Conservation (phyloP, 1,140 invertebrate species). For the Apis dorsata region DNA sequence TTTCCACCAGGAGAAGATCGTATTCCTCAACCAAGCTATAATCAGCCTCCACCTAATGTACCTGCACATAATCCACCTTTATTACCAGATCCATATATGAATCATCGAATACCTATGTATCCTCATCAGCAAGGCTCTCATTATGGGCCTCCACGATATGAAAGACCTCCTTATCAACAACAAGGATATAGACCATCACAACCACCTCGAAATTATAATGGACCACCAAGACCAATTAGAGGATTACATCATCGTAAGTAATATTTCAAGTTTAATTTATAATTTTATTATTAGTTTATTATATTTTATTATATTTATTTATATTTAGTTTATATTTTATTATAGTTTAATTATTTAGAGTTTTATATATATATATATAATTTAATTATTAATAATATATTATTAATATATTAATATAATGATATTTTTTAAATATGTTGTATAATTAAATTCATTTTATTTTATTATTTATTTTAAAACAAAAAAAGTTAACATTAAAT, state of each 20-base stretch:
- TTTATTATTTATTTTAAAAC: too few relatives aligned
- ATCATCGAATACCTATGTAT: constrained; percentile 77
- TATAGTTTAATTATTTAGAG: too few relatives aligned
- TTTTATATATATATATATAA: too few relatives aligned
- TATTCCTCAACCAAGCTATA: constrained; percentile 71
- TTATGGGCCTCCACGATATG: constrained; percentile 76
- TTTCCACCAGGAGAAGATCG: constrained; percentile 79
- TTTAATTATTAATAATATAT: too few relatives aligned
- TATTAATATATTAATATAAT: too few relatives aligned
- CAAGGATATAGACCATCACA: constrained; percentile 72
- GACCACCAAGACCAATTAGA: constrained; percentile 75
- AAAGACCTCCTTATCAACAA: constrained; percentile 74
- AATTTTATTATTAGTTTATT: too few relatives aligned
- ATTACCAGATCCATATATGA: constrained; percentile 77
- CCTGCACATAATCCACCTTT: constrained; percentile 74
- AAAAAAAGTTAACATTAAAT: too few relatives aligned
- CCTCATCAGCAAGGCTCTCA: constrained; percentile 77
- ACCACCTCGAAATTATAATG: constrained; percentile 74
- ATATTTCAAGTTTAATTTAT: not conserved
- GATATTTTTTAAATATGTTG: too few relatives aligned
- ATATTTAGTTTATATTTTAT: too few relatives aligned
- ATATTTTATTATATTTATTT: too few relatives aligned
- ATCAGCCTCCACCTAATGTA: constrained; percentile 75
- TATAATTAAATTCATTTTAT: too few relatives aligned
- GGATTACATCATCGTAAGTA: constrained; percentile 77